phyloP scores from a whole-genome alignment of 2,888 invertebrate genomes.

The Pilophorus perplexus region DNA sequence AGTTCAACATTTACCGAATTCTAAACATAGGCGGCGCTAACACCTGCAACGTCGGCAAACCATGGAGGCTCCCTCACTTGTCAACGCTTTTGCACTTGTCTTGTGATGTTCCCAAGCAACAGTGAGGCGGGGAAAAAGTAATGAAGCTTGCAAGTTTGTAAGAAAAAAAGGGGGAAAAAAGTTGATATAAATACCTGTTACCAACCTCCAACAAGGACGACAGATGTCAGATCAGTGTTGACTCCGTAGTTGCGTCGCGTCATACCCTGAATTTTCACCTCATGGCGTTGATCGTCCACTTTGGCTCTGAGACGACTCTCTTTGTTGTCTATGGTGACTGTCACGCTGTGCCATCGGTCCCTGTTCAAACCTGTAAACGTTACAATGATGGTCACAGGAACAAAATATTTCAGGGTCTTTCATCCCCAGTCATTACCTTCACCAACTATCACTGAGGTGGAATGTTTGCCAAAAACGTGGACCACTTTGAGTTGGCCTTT shows the following conservation, averaged over 20 bases:
- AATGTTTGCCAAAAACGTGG: slow-evolving; percentile 84
- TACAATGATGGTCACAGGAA: background rate
- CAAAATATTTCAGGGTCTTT: background rate
- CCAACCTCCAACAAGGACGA: slow-evolving; percentile 83
- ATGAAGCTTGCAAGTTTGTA: too few species aligned
- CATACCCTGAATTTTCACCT: slow-evolving; percentile 75
- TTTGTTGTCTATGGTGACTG: slow-evolving; percentile 82
- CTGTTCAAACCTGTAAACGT: slow-evolving; percentile 72
- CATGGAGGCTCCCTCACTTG: too few species aligned
- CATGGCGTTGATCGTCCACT: slow-evolving; percentile 79
- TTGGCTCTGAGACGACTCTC: slow-evolving; percentile 78
- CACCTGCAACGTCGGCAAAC: too few species aligned
- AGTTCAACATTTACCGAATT: too few species aligned
- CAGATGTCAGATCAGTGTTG: slow-evolving; percentile 79
- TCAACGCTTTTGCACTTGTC: too few species aligned
- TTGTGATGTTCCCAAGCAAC: too few species aligned
- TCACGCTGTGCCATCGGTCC: slow-evolving; percentile 87
- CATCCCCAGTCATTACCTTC: too few species aligned
- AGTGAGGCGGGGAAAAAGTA: too few species aligned
- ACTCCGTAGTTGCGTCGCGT: slow-evolving; percentile 84
- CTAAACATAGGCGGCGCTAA: too few species aligned
- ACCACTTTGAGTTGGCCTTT: slow-evolving; percentile 89
- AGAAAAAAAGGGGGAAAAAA: slow-evolving; percentile 11
- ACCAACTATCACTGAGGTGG: slow-evolving; percentile 80
- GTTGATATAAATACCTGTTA: slow-evolving; percentile 45